These are phyloP conservation scores for Dendrocincla tyrannina DNA, from an alignment of 2,797 vertebrate genomes.

Conservation along the genomic window DNA sequence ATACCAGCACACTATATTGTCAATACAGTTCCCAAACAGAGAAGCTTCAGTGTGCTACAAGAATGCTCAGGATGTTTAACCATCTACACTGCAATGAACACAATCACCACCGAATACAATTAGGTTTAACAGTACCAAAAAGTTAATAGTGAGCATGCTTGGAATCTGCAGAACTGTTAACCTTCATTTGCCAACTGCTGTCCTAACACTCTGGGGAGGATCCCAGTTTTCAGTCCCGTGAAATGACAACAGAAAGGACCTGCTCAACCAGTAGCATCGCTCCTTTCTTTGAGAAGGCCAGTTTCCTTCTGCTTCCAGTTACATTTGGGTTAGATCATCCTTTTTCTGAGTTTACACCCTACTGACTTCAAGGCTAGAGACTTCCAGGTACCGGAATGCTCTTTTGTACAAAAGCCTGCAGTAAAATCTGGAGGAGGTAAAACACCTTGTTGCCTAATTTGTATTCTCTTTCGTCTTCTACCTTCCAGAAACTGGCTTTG, in stretches of 20 bases:
- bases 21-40: background rate
- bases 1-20: background rate
- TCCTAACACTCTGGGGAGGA: rapidly evolving
- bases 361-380: background rate
- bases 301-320: background rate
- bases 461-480: background rate
- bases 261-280: background rate
- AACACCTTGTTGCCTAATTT: background rate
- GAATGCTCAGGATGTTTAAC: background rate
- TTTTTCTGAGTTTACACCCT: background rate
- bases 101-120: background rate
- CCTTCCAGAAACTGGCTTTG: background rate
- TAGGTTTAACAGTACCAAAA: background rate
- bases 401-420: background rate
- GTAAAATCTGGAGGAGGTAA: background rate
- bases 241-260: background rate
- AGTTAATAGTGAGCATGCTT: background rate
- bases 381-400: background rate
- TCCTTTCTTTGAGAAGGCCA: background rate
- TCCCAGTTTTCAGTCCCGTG: background rate
- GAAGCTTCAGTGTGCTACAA: background rate
- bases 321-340: background rate
- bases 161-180: background rate
- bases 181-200: background rate
- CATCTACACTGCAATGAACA: background rate